A percentile compares a stretch with the other conserved stretches of the same genome.
Conservation (phyloP, 2,797 vertebrate genomes). For the Leptodactylus fallax region DNA sequence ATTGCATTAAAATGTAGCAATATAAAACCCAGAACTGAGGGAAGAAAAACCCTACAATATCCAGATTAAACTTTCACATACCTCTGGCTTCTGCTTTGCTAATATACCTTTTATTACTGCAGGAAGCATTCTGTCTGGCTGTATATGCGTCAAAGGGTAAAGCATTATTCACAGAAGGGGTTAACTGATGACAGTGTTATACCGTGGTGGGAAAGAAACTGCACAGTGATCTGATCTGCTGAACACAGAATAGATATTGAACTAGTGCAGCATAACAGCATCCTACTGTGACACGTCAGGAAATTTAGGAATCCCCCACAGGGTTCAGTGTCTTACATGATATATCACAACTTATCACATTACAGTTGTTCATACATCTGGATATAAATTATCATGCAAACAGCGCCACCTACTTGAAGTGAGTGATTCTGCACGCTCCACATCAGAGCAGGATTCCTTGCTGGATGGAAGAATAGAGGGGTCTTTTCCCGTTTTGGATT, state of each 20-base stretch:
- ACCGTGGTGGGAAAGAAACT: background rate
- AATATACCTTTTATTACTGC: background rate
- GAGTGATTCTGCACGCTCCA: constrained; percentile 34
- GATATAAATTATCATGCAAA: constrained; percentile 2
- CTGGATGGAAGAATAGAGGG: background rate
- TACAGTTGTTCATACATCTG: background rate
- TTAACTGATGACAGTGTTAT: background rate
- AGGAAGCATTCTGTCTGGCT: background rate
- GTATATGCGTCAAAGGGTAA: background rate
- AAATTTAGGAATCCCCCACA: constrained; percentile 45
- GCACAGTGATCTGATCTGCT: background rate
- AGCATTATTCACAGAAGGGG: background rate
- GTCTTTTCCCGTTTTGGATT: constrained; percentile 15
- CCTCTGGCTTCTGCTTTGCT: no score
- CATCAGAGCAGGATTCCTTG: constrained; percentile 10
- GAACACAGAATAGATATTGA: background rate
- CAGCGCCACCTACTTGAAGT: constrained; percentile 56
- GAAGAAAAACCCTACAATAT: background rate
- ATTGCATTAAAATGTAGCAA: background rate
- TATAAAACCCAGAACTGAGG: background rate
- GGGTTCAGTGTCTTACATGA: constrained; percentile 23
- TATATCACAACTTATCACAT: constrained; percentile 33
- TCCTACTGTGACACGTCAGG: constrained; percentile 39
- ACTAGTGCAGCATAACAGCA: background rate
- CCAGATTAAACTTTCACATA: background rate